These are phyloP conservation scores for Noctua pronuba DNA, from an alignment of 2,888 invertebrate species.

Conservation along the genomic window DNA sequence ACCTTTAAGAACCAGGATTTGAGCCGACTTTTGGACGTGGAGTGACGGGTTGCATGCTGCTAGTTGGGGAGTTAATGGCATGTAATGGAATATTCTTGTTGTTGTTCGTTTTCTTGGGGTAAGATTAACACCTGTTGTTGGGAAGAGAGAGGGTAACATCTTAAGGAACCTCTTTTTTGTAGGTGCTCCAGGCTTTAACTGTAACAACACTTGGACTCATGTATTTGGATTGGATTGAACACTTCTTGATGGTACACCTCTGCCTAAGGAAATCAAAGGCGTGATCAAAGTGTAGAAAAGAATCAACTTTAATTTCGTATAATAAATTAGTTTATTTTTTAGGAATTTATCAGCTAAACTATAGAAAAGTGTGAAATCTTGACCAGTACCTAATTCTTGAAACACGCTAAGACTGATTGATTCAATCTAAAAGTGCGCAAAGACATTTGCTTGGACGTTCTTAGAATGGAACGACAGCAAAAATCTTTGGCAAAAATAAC, in stretches of 20 bases:
- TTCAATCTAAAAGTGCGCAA: neutral
- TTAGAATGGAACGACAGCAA: neutral
- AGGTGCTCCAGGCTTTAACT: neutral
- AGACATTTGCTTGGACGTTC: neutral
- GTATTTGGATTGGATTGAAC: neutral
- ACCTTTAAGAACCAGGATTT: conserved; percentile 65
- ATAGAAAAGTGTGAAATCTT: neutral
- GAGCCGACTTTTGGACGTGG: conserved; percentile 56
- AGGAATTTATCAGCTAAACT: too few relatives aligned
- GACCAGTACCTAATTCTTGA: neutral
- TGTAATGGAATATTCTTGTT: conserved; percentile 53
- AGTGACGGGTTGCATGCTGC: conserved; percentile 61
- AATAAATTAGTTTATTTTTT: neutral
- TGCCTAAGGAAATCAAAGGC: too few relatives aligned
- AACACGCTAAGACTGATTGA: neutral
- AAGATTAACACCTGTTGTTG: conserved; percentile 33
- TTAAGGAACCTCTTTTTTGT: neutral
- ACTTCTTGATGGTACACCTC: neutral
- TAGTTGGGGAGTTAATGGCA: conserved; percentile 54
- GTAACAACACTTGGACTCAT: too few relatives aligned
- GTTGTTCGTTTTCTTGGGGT: neutral
- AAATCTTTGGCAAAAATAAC: neutral
- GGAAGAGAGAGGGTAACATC: neutral
- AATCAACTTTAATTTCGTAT: neutral
- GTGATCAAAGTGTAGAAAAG: neutral